Evolutionary conservation across 2,113 vertebrate species (phyloP).

Genomic region (Bubo scandiacus): DNA sequence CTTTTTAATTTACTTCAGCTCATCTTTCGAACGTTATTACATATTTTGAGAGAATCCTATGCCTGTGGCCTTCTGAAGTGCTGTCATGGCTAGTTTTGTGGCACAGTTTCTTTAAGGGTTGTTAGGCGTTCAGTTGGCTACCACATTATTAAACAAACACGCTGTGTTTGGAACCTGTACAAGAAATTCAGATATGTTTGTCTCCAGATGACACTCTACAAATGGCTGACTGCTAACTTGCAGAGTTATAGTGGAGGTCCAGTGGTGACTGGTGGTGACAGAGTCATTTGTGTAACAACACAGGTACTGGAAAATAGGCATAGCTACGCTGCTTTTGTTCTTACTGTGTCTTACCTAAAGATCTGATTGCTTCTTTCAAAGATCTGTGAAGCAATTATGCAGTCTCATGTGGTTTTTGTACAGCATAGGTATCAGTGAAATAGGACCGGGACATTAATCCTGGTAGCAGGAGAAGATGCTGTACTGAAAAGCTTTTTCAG

Average conservation of each 20-base stretch:
- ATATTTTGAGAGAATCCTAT: background rate
- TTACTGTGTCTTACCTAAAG: background rate
- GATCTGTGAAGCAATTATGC: background rate
- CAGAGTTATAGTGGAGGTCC: slow-evolving; percentile 50
- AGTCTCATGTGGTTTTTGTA: background rate
- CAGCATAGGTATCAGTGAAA: background rate
- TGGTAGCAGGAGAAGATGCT: background rate
- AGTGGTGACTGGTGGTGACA: slow-evolving; percentile 43
- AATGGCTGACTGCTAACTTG: slow-evolving; percentile 60
- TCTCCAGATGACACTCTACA: slow-evolving; percentile 51
- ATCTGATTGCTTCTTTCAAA: background rate
- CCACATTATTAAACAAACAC: slow-evolving; percentile 21
- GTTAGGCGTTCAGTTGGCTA: background rate
- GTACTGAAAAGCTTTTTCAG: background rate
- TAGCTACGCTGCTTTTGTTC: background rate
- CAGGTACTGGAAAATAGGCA: background rate
- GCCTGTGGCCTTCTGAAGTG: background rate
- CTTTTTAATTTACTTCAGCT: background rate
- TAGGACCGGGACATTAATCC: background rate
- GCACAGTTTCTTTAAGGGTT: background rate
- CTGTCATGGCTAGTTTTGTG: background rate
- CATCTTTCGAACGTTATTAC: background rate
- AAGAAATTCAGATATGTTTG: slow-evolving; percentile 48
- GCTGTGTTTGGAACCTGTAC: slow-evolving; percentile 1
- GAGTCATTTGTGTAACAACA: background rate